Base-by-base conservation (phyloP, 1,140 invertebrate species). In the Apis laboriosa region DNA sequence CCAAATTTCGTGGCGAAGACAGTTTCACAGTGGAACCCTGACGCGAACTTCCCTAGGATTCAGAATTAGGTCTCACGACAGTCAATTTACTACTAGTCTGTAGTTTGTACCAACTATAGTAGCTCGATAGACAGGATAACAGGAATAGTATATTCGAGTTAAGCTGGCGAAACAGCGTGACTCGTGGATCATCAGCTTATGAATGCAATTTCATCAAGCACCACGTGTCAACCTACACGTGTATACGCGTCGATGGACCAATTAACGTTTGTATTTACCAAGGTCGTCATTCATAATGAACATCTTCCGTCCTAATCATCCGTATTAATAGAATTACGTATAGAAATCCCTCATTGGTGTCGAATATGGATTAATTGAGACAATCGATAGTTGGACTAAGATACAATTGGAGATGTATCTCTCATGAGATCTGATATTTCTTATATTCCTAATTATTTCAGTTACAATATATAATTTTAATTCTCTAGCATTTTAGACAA, bases 151-250 rank as follows among this genome's bases (percentile, higher is more conserved):
- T 75, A 64, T 66, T 49, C 60, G 34, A 80, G 28, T 75, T 80
- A 80, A 75, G 78, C 78, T 66, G 56, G 15, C n/a, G 70, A 55
- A 80, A 74, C 70, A 60, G 51, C 78, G n/a, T 24, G 51, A 66
- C 51, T 80, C 51, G 78, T 63, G 78, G 28, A 74, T 80, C 60
- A 66, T 66, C 70, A 43, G 71, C 78, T 28, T 73, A 49, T 75
- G 71, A 75, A 64, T 75, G 60, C 61, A 49, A 66, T 73, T 66
- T 61, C 51, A 34, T 58, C 34, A 61, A 34, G 58, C 77, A 34
- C 24, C 34, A 51, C n/a, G n/a, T 72, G 77, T 72, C 67, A 61
- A 61, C 77, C 55, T 34, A 21, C 55, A 28, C n/a, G 56, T 28
- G 34, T 72, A n/a, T 28, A 24, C 12, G 15, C 19, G n/a, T 13